Evolutionary conservation across 2,888 invertebrate genomes (phyloP).

Genomic region (Microchrysa polita): DNA sequence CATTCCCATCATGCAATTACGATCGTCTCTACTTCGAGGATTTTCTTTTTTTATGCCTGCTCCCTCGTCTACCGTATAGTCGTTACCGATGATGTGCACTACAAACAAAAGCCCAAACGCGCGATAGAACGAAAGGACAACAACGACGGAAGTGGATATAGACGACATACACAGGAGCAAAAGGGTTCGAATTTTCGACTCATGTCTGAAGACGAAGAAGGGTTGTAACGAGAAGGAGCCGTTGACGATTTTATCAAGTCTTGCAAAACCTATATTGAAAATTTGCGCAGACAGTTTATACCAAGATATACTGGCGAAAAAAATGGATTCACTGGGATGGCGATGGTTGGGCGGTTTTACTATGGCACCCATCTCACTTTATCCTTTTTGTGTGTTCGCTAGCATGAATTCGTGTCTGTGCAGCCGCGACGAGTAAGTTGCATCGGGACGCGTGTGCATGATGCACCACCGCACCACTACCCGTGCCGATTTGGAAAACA

Average conservation of each 20-base stretch:
- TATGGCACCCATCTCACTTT: too few relatives aligned
- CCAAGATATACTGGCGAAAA: background rate
- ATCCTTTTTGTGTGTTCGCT: too few relatives aligned
- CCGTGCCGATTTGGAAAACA: slow-evolving; percentile 29
- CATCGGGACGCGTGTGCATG: background rate
- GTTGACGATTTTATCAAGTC: background rate
- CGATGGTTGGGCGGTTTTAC: background rate
- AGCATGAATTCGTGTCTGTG: background rate
- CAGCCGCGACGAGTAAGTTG: background rate
- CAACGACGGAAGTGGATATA: background rate
- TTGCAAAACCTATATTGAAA: slow-evolving; percentile 14
- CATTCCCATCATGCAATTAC: background rate
- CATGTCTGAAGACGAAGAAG: slow-evolving; percentile 9
- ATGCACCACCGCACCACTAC: too few relatives aligned
- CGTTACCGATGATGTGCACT: background rate
- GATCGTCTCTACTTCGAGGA: background rate
- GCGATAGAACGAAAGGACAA: background rate
- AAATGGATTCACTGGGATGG: background rate
- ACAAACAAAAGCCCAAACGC: background rate
- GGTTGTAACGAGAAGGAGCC: background rate
- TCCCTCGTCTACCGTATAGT: too few relatives aligned
- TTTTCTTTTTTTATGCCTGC: background rate
- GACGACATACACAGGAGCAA: background rate
- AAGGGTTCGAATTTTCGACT: background rate
- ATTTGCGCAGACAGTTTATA: background rate